Evolutionary conservation across 2,888 invertebrate species (phyloP).

Genomic region (Saturnia japonica): DNA sequence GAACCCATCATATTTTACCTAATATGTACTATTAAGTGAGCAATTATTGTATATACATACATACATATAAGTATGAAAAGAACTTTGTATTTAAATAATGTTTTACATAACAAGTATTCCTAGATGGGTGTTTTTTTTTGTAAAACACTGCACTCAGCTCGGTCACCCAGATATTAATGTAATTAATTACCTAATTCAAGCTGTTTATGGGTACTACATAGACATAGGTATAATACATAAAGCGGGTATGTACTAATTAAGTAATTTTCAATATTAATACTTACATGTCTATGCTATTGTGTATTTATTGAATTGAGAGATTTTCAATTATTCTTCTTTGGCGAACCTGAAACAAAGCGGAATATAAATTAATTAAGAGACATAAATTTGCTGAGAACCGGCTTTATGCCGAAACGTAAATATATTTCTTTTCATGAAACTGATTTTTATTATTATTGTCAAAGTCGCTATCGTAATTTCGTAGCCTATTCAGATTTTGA

Average conservation of each 20-base stretch:
- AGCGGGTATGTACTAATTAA: background rate
- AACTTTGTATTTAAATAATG: too few relatives aligned
- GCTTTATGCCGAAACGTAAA: conserved; percentile 20
- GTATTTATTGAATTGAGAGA: background rate
- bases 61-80: too few relatives aligned
- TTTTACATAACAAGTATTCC: too few relatives aligned
- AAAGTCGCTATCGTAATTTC: conserved; percentile 42
- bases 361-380: conserved; percentile 22
- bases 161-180: too few relatives aligned
- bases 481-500: conserved; percentile 37
- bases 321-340: conserved; percentile 18
- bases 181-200: background rate
- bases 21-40: too few relatives aligned
- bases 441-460: conserved; percentile 37
- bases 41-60: too few relatives aligned
- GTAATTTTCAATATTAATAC: conserved; percentile 27
- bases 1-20: too few relatives aligned
- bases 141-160: too few relatives aligned
- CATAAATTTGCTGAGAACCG: conserved; percentile 4
- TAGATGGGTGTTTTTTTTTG: too few relatives aligned
- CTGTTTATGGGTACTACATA: background rate
- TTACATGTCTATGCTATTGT: conserved; percentile 32
- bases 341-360: conserved; percentile 35
- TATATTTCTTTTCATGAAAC: conserved; percentile 27
- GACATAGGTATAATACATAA: background rate